These are phyloP conservation scores for Fulica atra DNA, from an alignment of 2,113 vertebrate genomes.

Conservation along the genomic window DNA sequence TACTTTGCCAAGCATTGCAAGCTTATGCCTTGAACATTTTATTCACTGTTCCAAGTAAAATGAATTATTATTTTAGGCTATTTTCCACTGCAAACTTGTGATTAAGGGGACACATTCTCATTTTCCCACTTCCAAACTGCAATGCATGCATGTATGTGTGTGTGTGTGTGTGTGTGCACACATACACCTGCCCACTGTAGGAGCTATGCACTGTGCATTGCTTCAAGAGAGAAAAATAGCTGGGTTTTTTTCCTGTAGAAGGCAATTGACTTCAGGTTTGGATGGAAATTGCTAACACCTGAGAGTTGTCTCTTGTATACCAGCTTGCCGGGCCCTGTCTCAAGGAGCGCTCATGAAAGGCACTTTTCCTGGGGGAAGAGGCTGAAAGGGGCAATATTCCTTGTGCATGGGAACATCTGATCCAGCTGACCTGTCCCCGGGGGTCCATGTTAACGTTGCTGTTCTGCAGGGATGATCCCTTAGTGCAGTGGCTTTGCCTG, in stretches of 20 bases:
- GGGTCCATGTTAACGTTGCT: accelerated
- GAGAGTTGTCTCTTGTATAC: not conserved
- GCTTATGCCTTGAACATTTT: not conserved
- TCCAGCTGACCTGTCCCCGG: not conserved
- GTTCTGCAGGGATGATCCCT: not conserved
- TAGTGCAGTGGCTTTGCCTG: not conserved
- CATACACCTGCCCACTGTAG: accelerated
- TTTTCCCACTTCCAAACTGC: not conserved
- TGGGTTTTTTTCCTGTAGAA: not conserved
- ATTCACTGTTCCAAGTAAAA: not conserved
- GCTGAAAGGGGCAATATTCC: not conserved
- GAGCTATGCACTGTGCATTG: not conserved
- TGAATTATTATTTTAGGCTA: not conserved
- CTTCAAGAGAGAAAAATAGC: not conserved
- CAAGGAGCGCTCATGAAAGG: not conserved
- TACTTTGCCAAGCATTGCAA: not conserved
- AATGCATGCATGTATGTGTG: not conserved
- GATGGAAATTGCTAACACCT: not conserved
- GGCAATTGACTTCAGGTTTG: not conserved
- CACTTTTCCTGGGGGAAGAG: not conserved
- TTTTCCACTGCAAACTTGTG: not conserved
- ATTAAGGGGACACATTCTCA: not conserved
- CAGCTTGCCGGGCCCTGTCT: not conserved
- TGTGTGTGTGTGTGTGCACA: not conserved
- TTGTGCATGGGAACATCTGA: not conserved